Conservation (phyloP, 2,113 vertebrate genomes). For the Meriones unguiculatus region DNA sequence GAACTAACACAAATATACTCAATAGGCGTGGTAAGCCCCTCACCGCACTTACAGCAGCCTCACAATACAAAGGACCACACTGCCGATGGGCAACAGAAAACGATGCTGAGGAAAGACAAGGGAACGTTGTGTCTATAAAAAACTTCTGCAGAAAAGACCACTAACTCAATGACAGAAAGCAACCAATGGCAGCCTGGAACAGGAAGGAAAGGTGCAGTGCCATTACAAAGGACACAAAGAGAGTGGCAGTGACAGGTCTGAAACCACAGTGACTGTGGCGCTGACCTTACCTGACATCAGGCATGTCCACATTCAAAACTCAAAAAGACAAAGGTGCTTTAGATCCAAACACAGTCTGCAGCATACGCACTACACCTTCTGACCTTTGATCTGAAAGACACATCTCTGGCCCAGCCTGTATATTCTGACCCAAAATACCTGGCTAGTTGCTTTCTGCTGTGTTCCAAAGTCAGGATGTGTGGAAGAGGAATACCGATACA, state of each 20-base stretch:
- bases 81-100: neutral
- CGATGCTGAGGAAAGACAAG: neutral
- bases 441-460: neutral
- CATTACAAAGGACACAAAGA: neutral
- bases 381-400: neutral
- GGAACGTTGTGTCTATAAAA: neutral
- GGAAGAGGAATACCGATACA: neutral
- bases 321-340: neutral
- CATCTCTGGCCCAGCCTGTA: neutral
- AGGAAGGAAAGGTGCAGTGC: too few relatives aligned
- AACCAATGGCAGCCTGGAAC: neutral
- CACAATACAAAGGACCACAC: neutral
- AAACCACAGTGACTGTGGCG: neutral
- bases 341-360: neutral
- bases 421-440: neutral
- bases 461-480: neutral
- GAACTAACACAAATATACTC: too few relatives aligned
- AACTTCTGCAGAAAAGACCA: neutral
- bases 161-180: neutral
- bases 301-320: neutral
- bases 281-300: neutral
- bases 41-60: too few relatives aligned
- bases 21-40: neutral
- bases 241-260: neutral
- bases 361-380: neutral